Evolutionary conservation across 2,797 vertebrate species (phyloP).

Genomic region (Helostoma temminkii): DNA sequence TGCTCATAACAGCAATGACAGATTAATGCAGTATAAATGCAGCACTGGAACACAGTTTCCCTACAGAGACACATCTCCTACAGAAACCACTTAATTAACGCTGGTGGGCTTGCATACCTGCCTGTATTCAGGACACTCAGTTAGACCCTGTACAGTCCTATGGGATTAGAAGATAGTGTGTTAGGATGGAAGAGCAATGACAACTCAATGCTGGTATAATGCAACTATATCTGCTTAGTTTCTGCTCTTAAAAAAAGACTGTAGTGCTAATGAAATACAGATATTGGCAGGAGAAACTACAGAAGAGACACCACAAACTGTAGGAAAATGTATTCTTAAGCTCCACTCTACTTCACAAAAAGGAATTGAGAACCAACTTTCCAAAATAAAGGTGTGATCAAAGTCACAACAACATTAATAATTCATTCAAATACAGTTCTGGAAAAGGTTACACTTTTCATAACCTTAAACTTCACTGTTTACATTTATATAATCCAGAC

Average conservation of each 20-base stretch:
- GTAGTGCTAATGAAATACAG: slow-evolving; percentile 32
- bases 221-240: not conserved
- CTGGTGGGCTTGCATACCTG: not conserved
- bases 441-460: not conserved
- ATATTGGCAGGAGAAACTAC: slow-evolving; percentile 6
- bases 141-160: not conserved
- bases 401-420: not conserved
- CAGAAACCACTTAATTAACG: not conserved
- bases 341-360: not conserved
- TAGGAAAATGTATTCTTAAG: not conserved
- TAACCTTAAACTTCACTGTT: not conserved
- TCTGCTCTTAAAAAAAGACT: not conserved
- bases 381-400: not conserved
- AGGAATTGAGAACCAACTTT: not conserved
- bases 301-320: not conserved
- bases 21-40: not conserved
- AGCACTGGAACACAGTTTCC: not conserved
- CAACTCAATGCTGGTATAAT: not conserved
- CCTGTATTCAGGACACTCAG: not conserved
- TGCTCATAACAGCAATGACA: not conserved
- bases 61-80: not conserved
- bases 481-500: not conserved
- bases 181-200: not conserved
- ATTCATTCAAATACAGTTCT: not conserved
- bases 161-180: not conserved